phyloP scores from a whole-genome alignment of 2,113 vertebrate genomes.

The Tragelaphus imberbis region DNA sequence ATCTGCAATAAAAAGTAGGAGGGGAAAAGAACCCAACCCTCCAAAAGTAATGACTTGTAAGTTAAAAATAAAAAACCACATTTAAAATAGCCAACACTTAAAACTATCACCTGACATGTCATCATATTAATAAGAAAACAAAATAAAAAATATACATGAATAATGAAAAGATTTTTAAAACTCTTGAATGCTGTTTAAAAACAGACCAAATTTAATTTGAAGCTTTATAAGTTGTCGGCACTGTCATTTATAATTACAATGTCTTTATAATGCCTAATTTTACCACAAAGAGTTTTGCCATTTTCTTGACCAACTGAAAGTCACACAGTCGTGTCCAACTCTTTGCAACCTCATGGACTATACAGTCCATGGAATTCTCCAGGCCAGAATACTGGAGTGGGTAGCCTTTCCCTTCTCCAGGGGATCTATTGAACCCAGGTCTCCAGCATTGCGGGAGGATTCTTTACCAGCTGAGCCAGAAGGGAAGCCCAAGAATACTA shows the following conservation, averaged over 20 bases:
- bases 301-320: neutral
- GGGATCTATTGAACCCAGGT: neutral
- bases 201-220: neutral
- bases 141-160: neutral
- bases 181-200: neutral
- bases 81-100: neutral
- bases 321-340: neutral
- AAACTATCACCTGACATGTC: neutral
- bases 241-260: neutral
- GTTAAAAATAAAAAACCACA: neutral
- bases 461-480: neutral
- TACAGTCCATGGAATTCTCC: neutral
- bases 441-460: neutral
- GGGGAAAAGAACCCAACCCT: neutral
- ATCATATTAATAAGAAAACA: slow-evolving; percentile 19
- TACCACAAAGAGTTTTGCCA: neutral
- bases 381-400: neutral
- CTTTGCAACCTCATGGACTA: neutral
- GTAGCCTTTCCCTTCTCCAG: neutral
- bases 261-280: neutral
- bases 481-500: neutral
- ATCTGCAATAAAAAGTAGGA: neutral
- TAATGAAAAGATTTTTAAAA: neutral
- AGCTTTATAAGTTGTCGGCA: neutral
- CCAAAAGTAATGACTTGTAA: neutral